Evolutionary conservation across 2,888 invertebrate genomes (phyloP).

Genomic region (Clivina fossor): DNA sequence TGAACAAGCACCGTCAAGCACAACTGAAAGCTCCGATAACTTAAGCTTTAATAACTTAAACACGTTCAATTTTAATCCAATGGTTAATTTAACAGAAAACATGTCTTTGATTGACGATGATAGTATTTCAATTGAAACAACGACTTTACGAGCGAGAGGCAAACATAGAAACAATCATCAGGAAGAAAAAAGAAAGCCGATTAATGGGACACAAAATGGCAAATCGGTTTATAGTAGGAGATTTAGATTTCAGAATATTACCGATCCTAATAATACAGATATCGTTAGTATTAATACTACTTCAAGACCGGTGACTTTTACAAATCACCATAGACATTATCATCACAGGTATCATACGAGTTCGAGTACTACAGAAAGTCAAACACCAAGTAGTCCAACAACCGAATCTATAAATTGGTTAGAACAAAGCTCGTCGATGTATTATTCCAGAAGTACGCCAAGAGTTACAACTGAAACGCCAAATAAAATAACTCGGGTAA

Average conservation of each 20-base stretch:
- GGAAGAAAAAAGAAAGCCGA: slow-evolving; percentile 11
- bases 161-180: slow-evolving; percentile 19
- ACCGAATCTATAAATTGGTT: slow-evolving; percentile 35
- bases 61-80: slow-evolving; percentile 15
- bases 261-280: slow-evolving; percentile 16
- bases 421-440: slow-evolving; percentile 4
- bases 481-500: too few species aligned
- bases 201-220: neutral
- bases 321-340: slow-evolving; percentile 47
- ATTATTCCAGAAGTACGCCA: neutral
- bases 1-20: slow-evolving; percentile 10
- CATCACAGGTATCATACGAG: slow-evolving; percentile 44
- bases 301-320: slow-evolving; percentile 21
- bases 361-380: slow-evolving; percentile 38
- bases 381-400: slow-evolving; percentile 41
- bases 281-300: slow-evolving; percentile 17
- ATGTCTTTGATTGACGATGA: slow-evolving; percentile 8
- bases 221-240: neutral
- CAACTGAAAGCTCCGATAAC: slow-evolving; percentile 21
- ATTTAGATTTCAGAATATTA: slow-evolving; percentile 18
- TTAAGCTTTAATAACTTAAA: slow-evolving; percentile 19
- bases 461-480: slow-evolving; percentile 19
- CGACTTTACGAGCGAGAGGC: slow-evolving; percentile 6
- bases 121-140: slow-evolving; percentile 12
- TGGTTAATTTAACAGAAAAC: slow-evolving; percentile 19